Conservation (phyloP, 1,140 invertebrate species). For the Tribolium castaneum region DNA sequence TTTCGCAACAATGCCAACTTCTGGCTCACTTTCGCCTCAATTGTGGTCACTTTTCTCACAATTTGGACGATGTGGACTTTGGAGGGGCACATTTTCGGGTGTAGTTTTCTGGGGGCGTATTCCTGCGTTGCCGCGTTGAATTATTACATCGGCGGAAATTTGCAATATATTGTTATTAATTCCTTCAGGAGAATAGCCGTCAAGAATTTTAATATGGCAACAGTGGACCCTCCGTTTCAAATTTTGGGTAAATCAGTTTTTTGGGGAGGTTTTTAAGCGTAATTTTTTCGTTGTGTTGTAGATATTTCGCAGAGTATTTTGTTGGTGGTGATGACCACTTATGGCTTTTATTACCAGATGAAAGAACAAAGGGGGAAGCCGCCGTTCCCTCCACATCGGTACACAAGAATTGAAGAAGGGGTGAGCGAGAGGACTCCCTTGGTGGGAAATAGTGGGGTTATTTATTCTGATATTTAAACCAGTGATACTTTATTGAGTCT, state of each 20-base stretch:
- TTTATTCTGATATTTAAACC: too few species aligned
- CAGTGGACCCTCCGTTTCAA: slow-evolving; percentile 73
- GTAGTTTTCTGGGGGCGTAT: slow-evolving; percentile 74
- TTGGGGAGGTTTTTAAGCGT: slow-evolving; percentile 1
- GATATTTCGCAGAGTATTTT: slow-evolving; percentile 68
- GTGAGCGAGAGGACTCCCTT: slow-evolving; percentile 46
- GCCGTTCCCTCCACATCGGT: slow-evolving; percentile 68
- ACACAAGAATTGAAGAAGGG: neutral
- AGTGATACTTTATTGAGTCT: too few species aligned
- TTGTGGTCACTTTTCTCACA: slow-evolving; percentile 67
- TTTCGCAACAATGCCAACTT: slow-evolving; percentile 71
- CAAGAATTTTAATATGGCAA: slow-evolving; percentile 69
- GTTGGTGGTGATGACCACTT: slow-evolving; percentile 67
- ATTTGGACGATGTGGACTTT: slow-evolving; percentile 67
- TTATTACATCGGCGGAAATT: slow-evolving; percentile 72
- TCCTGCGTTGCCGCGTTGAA: slow-evolving; percentile 72
- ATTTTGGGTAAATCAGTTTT: slow-evolving; percentile 67
- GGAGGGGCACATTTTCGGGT: slow-evolving; percentile 72
- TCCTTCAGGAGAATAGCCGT: slow-evolving; percentile 70
- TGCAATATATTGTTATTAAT: slow-evolving; percentile 80
- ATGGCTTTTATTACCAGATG: slow-evolving; percentile 68
- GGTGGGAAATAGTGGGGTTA: neutral
- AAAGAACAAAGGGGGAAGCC: slow-evolving; percentile 66
- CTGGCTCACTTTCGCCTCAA: slow-evolving; percentile 70
- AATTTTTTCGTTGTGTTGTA: slow-evolving; percentile 59